These are phyloP conservation scores for Mastomys natalensis DNA, from an alignment of 2,113 vertebrate species.

Conservation along the genomic window DNA sequence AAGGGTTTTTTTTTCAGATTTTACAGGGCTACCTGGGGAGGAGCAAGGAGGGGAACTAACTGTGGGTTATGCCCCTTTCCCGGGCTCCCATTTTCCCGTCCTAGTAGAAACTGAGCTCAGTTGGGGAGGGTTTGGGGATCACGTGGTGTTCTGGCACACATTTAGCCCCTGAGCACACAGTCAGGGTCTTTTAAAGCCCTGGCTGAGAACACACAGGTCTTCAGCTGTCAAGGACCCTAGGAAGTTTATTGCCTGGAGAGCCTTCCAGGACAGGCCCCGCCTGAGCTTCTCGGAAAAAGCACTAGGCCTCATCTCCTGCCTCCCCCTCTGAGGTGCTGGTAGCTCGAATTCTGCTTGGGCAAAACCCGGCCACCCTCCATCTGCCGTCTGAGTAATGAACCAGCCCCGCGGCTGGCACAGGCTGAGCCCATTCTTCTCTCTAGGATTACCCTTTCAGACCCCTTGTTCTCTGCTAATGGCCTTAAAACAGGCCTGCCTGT, in stretches of 20 bases:
- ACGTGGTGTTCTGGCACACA: background rate
- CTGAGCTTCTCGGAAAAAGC: background rate
- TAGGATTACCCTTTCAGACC: conserved; percentile 85
- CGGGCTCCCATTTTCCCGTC: too few species aligned
- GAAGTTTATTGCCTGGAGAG: too few species aligned
- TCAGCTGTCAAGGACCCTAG: background rate
- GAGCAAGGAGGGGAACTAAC: background rate
- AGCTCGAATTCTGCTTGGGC: conserved; percentile 85
- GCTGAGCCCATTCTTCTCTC: conserved; percentile 86
- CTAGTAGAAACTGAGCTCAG: background rate
- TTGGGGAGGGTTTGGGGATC: fast-evolving
- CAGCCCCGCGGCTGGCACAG: conserved; percentile 83
- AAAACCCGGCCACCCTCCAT: conserved; percentile 90
- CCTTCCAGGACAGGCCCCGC: background rate
- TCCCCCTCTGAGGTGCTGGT: background rate
- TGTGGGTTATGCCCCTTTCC: fast-evolving
- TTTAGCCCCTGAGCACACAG: too few species aligned
- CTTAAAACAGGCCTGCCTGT: conserved; percentile 87
- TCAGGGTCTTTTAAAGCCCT: background rate
- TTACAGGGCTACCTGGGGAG: too few species aligned
- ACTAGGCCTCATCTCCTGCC: background rate
- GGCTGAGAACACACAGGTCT: background rate
- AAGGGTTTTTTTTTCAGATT: background rate
- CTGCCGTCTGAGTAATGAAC: conserved; percentile 88
- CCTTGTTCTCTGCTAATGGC: conserved; percentile 89